Evolutionary conservation across 2,113 vertebrate genomes (phyloP).

Genomic region (Hippopotamus amphibius): DNA sequence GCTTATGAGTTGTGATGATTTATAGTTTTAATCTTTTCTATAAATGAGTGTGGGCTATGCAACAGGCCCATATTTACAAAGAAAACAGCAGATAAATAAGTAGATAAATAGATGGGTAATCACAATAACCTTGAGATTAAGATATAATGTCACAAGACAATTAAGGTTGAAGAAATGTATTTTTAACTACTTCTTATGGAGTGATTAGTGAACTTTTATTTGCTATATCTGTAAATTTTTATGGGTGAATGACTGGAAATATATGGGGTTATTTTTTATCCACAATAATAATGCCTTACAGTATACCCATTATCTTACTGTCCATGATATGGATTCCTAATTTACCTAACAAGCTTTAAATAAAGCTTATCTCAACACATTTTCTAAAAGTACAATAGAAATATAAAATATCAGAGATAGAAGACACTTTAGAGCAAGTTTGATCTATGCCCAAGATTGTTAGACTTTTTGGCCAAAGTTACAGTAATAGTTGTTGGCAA

Average conservation of each 20-base stretch:
- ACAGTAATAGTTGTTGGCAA: neutral
- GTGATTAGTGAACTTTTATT: neutral
- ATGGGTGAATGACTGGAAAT: neutral
- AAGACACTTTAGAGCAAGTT: neutral
- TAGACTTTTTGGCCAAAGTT: neutral
- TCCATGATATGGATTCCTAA: neutral
- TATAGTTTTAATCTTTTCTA: slow-evolving; percentile 77
- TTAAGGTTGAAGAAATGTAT: neutral
- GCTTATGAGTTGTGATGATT: slow-evolving; percentile 71
- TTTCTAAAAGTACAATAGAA: neutral
- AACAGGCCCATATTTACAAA: slow-evolving; percentile 41
- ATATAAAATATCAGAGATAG: neutral
- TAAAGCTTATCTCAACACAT: neutral
- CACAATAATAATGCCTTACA: neutral
- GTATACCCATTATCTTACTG: neutral
- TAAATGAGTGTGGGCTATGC: slow-evolving; percentile 63
- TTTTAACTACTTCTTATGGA: neutral
- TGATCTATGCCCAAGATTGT: neutral
- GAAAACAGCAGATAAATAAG: slow-evolving; percentile 60
- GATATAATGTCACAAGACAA: neutral
- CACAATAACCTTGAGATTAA: slow-evolving; percentile 49
- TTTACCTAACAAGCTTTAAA: slow-evolving; percentile 5
- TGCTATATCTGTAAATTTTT: slow-evolving; percentile 1
- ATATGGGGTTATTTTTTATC: neutral
- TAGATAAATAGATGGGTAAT: slow-evolving; percentile 49